phyloP scores from a whole-genome alignment of 2,888 invertebrate genomes.

The Junonia oenone region DNA sequence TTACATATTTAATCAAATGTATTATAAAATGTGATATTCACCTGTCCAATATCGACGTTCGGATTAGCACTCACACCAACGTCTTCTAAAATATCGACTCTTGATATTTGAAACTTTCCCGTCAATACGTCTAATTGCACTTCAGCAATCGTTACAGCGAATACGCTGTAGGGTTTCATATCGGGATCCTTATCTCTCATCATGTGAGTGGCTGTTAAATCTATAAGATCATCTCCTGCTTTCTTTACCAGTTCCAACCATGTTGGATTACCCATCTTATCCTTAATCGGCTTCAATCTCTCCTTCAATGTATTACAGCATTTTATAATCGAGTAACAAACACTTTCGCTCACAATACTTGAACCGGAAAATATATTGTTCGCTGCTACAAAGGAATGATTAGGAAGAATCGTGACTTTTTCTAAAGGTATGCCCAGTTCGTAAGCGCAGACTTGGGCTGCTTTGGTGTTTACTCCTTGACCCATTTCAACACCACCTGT shows the following conservation, averaged over 20 bases:
- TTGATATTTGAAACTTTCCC: slow-evolving; percentile 80
- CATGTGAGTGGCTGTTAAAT: slow-evolving; percentile 81
- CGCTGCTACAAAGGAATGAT: slow-evolving; percentile 77
- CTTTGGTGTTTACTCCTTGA: slow-evolving; percentile 90
- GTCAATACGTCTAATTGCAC: slow-evolving; percentile 85
- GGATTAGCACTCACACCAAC: slow-evolving; percentile 84
- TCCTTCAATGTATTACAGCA: slow-evolving; percentile 80
- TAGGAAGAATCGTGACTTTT: slow-evolving; percentile 80
- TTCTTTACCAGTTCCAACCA: slow-evolving; percentile 81
- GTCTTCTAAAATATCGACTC: slow-evolving; percentile 84
- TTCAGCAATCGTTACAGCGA: slow-evolving; percentile 81
- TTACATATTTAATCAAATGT: no score
- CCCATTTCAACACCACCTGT: slow-evolving; percentile 87
- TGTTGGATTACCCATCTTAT: slow-evolving; percentile 61
- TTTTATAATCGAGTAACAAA: slow-evolving; percentile 75
- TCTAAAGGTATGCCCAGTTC: slow-evolving; percentile 84
- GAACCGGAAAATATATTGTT: slow-evolving; percentile 84
- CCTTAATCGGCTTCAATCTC: slow-evolving; percentile 77
- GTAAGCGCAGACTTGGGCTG: slow-evolving; percentile 86
- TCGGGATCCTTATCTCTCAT: slow-evolving; percentile 74
- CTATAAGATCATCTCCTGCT: slow-evolving; percentile 75
- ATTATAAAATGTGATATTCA: no score
- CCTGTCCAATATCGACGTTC: slow-evolving; percentile 83
- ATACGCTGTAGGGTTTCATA: slow-evolving; percentile 76
- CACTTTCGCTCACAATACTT: slow-evolving; percentile 82